Evolutionary conservation across 2,888 invertebrate genomes (phyloP).

Genomic region (Helleia helle): DNA sequence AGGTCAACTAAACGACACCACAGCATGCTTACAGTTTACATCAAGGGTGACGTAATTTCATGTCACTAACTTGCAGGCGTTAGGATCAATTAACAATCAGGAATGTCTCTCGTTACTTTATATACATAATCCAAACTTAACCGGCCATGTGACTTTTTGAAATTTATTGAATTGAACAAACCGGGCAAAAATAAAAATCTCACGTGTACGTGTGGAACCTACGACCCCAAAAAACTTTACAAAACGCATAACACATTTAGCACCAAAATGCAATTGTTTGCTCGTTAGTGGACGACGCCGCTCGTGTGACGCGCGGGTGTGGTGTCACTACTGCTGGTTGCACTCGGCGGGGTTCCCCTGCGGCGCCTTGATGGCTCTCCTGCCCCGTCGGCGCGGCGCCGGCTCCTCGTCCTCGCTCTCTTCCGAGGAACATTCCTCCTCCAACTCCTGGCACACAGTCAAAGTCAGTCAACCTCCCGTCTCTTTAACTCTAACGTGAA

Average conservation of each 20-base stretch:
- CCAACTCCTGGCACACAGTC: constrained; percentile 42
- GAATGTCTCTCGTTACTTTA: constrained; percentile 3
- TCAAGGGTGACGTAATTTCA: background rate
- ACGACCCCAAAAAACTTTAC: background rate
- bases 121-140: background rate
- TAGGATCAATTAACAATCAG: constrained; percentile 1
- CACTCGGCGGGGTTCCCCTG: constrained; percentile 76
- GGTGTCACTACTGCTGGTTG: constrained; percentile 79
- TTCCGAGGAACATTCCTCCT: constrained; percentile 71
- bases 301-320: background rate
- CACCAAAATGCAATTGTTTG: constrained; percentile 16
- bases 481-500: constrained; percentile 10
- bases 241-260: constrained; percentile 9
- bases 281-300: background rate
- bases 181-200: constrained; percentile 2
- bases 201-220: background rate
- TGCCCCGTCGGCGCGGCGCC: constrained; percentile 52
- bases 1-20: background rate
- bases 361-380: constrained; percentile 35
- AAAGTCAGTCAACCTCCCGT: background rate
- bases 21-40: background rate
- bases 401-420: constrained; percentile 75
- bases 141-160: too few relatives aligned
- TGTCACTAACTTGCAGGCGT: background rate
- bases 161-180: background rate